Percentiles rank a stretch among this genome's conserved stretches.
phyloP scores from a whole-genome alignment of 2,797 vertebrate genomes.

The Cynodonichthys magdalenae region DNA sequence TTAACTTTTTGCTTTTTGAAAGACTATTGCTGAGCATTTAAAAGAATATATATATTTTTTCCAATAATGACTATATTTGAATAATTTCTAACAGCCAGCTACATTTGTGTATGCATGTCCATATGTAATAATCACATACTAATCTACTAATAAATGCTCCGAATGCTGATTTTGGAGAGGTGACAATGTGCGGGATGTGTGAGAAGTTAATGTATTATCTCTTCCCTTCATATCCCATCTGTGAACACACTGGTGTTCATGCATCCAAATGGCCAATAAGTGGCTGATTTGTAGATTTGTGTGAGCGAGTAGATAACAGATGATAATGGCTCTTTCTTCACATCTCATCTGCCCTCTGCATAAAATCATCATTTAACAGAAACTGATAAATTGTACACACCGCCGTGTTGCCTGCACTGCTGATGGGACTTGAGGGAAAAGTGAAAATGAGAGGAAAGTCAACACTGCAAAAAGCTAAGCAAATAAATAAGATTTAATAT shows the following conservation, averaged over 20 bases:
- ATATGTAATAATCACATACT: conserved; percentile 15
- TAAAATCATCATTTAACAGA: conserved; percentile 66
- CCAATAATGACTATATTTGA: neutral
- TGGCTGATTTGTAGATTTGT: conserved; percentile 48
- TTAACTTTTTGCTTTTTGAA: neutral
- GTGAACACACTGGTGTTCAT: conserved; percentile 36
- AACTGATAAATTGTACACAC: conserved; percentile 42
- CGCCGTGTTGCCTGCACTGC: conserved; percentile 14
- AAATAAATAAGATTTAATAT: conserved; percentile 55
- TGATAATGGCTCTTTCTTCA: conserved; percentile 57
- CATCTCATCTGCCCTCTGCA: conserved; percentile 69
- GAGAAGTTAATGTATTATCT: conserved; percentile 38
- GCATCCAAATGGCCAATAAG: conserved; percentile 54
- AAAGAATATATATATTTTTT: neutral
- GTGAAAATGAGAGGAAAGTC: conserved; percentile 41
- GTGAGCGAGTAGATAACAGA: conserved; percentile 57
- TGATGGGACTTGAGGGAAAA: conserved; percentile 29
- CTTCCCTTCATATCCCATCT: conserved; percentile 26
- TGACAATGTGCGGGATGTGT: conserved; percentile 7
- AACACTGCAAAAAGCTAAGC: conserved; percentile 42
- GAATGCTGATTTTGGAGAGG: conserved; percentile 17
- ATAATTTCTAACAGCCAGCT: neutral
- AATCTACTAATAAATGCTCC: conserved; percentile 10
- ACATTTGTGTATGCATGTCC: conserved; percentile 2
- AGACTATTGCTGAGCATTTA: neutral